Evolutionary conservation across 2,888 invertebrate genomes (phyloP).

Genomic region (Biston betularia): DNA sequence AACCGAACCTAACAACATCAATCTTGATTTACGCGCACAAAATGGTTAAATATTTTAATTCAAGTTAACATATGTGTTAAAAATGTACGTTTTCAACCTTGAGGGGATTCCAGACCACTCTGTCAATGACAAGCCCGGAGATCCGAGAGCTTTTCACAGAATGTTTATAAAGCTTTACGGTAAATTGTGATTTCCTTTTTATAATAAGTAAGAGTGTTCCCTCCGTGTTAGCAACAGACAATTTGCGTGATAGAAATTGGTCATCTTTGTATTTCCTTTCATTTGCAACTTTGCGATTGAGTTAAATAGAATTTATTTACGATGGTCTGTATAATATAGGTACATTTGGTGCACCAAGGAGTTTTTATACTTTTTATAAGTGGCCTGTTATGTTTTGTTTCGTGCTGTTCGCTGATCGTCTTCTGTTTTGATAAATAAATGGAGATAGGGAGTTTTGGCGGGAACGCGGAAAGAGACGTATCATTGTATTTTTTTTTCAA

Average conservation of each 20-base stretch:
- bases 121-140: slow-evolving; percentile 24
- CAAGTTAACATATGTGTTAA: slow-evolving; percentile 16
- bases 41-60: neutral
- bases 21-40: slow-evolving; percentile 10
- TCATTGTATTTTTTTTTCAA: too few relatives aligned
- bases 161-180: slow-evolving; percentile 23
- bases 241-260: slow-evolving; percentile 12
- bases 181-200: slow-evolving; percentile 29
- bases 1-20: neutral
- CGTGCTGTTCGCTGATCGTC: too few relatives aligned
- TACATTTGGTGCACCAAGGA: too few relatives aligned
- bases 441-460: too few relatives aligned
- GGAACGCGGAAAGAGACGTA: too few relatives aligned
- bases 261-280: slow-evolving; percentile 3
- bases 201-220: slow-evolving; percentile 14
- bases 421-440: too few relatives aligned
- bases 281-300: neutral
- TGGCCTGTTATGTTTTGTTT: too few relatives aligned
- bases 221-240: slow-evolving; percentile 11
- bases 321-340: too few relatives aligned
- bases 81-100: slow-evolving; percentile 15
- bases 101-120: slow-evolving; percentile 25
- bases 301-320: neutral
- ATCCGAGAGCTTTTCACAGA: slow-evolving; percentile 16
- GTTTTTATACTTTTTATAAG: too few relatives aligned